Conservation (phyloP, 2,888 invertebrate genomes). For the Drosophila koepferae region DNA sequence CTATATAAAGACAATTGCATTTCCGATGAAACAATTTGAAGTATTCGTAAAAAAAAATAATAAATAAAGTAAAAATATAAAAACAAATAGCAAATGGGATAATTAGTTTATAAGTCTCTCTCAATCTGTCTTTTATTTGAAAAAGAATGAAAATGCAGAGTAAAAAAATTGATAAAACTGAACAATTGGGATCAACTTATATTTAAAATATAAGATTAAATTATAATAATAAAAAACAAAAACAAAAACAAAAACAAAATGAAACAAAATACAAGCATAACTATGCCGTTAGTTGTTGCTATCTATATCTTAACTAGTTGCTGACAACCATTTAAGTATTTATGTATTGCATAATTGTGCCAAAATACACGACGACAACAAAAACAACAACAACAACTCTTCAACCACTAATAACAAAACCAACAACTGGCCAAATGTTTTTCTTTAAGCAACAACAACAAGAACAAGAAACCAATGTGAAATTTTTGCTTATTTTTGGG, state of each 20-base stretch:
- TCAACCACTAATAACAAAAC: conserved; percentile 26
- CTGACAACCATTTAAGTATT: conserved; percentile 10
- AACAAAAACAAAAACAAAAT: conserved; percentile 38
- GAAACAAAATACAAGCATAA: conserved; percentile 47
- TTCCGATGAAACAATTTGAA: conserved; percentile 42
- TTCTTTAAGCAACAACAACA: conserved; percentile 43
- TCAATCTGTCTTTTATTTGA: conserved; percentile 57
- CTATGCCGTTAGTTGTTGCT: conserved; percentile 33
- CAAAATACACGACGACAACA: conserved; percentile 50
- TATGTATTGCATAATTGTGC: conserved; percentile 66
- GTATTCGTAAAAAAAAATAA: conserved; percentile 30
- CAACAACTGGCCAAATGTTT: conserved; percentile 54
- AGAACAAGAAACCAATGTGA: conserved; percentile 50
- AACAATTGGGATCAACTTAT: conserved; percentile 86
- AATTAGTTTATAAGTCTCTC: conserved; percentile 63
- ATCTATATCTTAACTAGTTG: conserved; percentile 13
- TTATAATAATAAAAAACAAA: conserved; percentile 73
- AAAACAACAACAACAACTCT: conserved; percentile 24
- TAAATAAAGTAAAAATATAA: background rate
- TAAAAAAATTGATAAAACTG: conserved; percentile 83
- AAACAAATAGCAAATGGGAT: conserved; percentile 40
- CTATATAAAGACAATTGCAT: conserved; percentile 60
- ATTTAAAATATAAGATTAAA: conserved; percentile 84
- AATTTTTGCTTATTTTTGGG: conserved; percentile 73
- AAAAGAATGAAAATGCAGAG: conserved; percentile 75